A percentile compares a stretch with the other conserved stretches of the same genome.
These are phyloP conservation scores for Puffinus mauretanicus DNA, from an alignment of 2,113 vertebrate species.

Conservation along the genomic window DNA sequence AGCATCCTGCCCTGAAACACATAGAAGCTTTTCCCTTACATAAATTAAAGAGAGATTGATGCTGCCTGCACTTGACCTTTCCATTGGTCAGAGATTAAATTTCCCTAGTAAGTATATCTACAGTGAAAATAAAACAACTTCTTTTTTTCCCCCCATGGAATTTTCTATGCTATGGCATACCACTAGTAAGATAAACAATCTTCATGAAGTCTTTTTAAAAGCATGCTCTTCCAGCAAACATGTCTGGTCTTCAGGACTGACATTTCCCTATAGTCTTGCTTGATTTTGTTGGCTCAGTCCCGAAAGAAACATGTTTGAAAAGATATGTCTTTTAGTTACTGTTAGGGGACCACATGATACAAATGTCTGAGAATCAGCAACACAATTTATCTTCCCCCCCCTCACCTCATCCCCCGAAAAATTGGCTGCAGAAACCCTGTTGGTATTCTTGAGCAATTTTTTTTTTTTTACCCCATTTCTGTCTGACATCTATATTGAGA, in stretches of 20 bases:
- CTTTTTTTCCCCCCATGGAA: rapidly evolving
- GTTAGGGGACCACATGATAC: neutral
- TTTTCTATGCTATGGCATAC: neutral
- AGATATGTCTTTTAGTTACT: neutral
- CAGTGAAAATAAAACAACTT: neutral
- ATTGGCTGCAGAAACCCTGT: neutral
- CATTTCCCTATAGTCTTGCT: neutral
- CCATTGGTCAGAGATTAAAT: neutral
- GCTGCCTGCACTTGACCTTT: neutral
- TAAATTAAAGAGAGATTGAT: neutral
- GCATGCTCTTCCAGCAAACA: neutral
- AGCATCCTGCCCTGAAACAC: slow-evolving; percentile 2
- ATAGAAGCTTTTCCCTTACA: neutral
- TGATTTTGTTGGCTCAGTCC: neutral
- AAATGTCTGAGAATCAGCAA: neutral
- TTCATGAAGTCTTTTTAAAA: neutral
- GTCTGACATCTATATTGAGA: neutral
- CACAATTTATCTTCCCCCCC: neutral
- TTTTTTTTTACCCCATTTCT: neutral
- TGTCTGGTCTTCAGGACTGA: neutral
- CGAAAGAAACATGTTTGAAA: neutral
- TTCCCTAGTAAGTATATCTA: neutral
- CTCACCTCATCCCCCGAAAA: neutral
- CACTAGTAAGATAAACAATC: neutral
- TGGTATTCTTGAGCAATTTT: neutral